Conservation (phyloP, 2,888 invertebrate species). For the Ectemnius lituratus region DNA sequence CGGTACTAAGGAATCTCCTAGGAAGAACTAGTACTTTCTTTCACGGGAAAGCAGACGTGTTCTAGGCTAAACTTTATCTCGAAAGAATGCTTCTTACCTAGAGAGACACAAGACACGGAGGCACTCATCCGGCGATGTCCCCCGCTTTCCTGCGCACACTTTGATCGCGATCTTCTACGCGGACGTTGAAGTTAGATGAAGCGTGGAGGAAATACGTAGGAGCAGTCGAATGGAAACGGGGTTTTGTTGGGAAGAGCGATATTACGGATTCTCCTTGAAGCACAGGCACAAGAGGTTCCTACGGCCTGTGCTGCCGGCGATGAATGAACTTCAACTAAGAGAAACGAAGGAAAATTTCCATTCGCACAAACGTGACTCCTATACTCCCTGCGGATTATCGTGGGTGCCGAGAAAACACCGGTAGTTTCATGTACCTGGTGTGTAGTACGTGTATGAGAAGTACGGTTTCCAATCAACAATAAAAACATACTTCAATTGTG, state of each 20-base stretch:
- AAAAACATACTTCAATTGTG: constrained; percentile 11
- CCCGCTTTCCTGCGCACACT: background rate
- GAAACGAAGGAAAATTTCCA: constrained; percentile 39
- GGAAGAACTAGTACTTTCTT: constrained; percentile 24
- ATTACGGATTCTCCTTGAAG: constrained; percentile 55
- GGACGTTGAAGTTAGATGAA: constrained; percentile 59
- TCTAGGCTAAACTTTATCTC: constrained; percentile 28
- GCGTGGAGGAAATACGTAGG: constrained; percentile 59
- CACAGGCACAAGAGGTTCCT: background rate
- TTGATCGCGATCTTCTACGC: constrained; percentile 30
- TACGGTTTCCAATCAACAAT: constrained; percentile 34
- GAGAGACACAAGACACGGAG: too few relatives aligned
- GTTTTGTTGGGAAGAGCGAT: constrained; percentile 43
- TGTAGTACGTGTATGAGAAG: background rate
- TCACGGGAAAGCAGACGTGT: constrained; percentile 2
- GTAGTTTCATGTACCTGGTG: too few relatives aligned
- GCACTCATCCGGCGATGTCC: too few relatives aligned
- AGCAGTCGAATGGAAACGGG: constrained; percentile 30
- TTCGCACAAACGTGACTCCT: constrained; percentile 11
- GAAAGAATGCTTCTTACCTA: constrained; percentile 3
- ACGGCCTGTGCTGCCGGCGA: background rate
- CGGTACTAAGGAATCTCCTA: background rate
- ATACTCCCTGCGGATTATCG: background rate
- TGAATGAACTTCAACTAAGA: constrained; percentile 47
- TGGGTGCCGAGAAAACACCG: background rate